phyloP scores from a whole-genome alignment of 1,140 invertebrate species.

The Lerema accius region DNA sequence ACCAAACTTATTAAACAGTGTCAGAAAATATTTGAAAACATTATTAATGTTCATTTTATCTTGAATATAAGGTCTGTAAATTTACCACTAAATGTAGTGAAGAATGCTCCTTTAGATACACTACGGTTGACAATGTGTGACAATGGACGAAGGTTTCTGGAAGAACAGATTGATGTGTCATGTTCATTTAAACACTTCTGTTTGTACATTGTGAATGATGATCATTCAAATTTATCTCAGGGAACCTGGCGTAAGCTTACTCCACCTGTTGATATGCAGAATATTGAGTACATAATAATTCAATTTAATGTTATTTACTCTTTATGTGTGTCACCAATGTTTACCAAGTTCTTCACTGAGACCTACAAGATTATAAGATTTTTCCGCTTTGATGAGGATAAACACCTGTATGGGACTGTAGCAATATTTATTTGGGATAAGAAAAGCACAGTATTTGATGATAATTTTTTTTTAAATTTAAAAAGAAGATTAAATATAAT shows the following conservation, averaged over 20 bases:
- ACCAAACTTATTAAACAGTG: conserved; percentile 33
- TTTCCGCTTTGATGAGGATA: neutral
- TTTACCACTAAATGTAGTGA: conserved; percentile 43
- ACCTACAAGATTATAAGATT: conserved; percentile 29
- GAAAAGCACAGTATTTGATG: conserved; percentile 51
- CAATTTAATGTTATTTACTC: conserved; percentile 9
- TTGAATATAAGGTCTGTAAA: conserved; percentile 38
- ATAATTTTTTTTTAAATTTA: conserved; percentile 48
- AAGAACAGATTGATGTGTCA: conserved; percentile 23
- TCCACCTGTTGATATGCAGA: neutral
- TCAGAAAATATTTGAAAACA: conserved; percentile 54
- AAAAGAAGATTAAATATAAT: conserved; percentile 25
- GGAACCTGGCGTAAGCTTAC: neutral
- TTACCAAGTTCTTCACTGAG: conserved; percentile 47
- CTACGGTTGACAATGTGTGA: conserved; percentile 44
- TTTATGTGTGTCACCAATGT: conserved; percentile 44
- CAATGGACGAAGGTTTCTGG: conserved; percentile 27
- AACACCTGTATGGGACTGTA: conserved; percentile 38
- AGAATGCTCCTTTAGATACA: conserved; percentile 41
- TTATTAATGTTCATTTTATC: conserved; percentile 59
- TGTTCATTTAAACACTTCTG: conserved; percentile 39
- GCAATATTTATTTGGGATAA: conserved; percentile 55
- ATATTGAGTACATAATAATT: conserved; percentile 16
- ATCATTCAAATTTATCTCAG: neutral
- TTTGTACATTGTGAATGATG: conserved; percentile 43